Evolutionary conservation across 2,797 vertebrate species (phyloP).

Genomic region (Lateolabrax maculatus): DNA sequence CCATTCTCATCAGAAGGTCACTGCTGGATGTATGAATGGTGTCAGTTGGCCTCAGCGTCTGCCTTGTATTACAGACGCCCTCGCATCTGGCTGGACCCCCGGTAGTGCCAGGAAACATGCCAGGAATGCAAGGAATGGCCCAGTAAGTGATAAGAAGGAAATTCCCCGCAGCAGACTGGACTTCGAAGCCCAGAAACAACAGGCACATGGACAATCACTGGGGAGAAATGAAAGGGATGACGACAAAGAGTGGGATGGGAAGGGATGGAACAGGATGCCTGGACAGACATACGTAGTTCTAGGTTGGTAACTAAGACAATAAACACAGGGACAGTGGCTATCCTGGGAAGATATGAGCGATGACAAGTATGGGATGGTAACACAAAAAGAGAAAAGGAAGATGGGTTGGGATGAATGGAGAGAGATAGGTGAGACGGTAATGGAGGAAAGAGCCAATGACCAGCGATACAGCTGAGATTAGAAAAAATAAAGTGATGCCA

Average conservation of each 20-base stretch:
- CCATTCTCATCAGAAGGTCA: conserved; percentile 62
- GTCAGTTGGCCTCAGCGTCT: conserved; percentile 61
- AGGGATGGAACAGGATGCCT: conserved; percentile 55
- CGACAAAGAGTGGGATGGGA: conserved; percentile 57
- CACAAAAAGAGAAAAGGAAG: conserved; percentile 28
- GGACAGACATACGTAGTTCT: conserved; percentile 55
- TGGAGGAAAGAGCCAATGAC: conserved; percentile 45
- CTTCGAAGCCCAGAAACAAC: conserved; percentile 70
- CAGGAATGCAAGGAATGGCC: conserved; percentile 84
- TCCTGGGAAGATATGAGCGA: conserved; percentile 38
- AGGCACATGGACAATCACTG: conserved; percentile 49
- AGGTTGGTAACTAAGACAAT: conserved; percentile 61
- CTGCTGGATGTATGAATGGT: conserved; percentile 50
- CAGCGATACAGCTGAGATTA: conserved; percentile 12
- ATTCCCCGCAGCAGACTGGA: conserved; percentile 65
- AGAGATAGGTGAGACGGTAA: conserved; percentile 36
- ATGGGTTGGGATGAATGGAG: conserved; percentile 20
- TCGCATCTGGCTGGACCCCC: conserved; percentile 73
- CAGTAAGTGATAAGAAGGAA: conserved; percentile 81
- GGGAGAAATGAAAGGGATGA: conserved; percentile 67
- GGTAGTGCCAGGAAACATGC: conserved; percentile 76
- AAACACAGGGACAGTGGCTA: conserved; percentile 54
- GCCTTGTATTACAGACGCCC: conserved; percentile 78
- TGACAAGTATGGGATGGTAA: conserved; percentile 54
- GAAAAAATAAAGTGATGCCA: conserved; percentile 45